These are phyloP conservation scores for Morone saxatilis DNA, from an alignment of 2,113 vertebrate species.

Conservation along the genomic window DNA sequence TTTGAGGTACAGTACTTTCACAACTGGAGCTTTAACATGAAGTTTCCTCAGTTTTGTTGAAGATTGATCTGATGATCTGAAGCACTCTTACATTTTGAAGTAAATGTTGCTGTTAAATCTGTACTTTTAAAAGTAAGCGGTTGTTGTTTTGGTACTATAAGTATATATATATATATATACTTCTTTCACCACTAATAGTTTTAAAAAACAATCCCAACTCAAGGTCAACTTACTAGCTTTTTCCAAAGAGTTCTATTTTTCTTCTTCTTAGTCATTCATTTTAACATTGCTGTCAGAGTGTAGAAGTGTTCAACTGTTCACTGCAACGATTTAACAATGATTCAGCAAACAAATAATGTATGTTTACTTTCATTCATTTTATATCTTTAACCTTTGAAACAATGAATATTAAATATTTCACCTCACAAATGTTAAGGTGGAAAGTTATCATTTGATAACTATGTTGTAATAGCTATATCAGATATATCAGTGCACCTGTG, in stretches of 20 bases:
- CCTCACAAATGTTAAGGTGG: neutral
- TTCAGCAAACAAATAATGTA: neutral
- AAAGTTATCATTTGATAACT: neutral
- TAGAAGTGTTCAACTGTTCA: neutral
- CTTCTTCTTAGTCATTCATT: neutral
- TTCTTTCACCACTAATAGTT: too few species aligned
- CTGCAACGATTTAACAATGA: neutral
- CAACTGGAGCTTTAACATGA: neutral
- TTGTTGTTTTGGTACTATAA: neutral
- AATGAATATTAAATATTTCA: neutral
- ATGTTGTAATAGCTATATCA: neutral
- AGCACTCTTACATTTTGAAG: too few species aligned
- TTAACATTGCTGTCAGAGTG: neutral
- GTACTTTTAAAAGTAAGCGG: neutral
- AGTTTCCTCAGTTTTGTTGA: neutral
- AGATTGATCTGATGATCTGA: neutral
- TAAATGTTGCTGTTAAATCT: too few species aligned
- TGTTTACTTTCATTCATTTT: neutral
- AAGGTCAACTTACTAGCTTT: too few species aligned
- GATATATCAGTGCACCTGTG: neutral
- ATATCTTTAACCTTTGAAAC: neutral
- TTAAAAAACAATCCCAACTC: too few species aligned
- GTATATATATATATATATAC: too few species aligned
- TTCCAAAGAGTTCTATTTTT: neutral
- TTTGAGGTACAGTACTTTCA: neutral